Base-by-base conservation (phyloP, 2,888 invertebrate species). In the Smittia sp. region DNA sequence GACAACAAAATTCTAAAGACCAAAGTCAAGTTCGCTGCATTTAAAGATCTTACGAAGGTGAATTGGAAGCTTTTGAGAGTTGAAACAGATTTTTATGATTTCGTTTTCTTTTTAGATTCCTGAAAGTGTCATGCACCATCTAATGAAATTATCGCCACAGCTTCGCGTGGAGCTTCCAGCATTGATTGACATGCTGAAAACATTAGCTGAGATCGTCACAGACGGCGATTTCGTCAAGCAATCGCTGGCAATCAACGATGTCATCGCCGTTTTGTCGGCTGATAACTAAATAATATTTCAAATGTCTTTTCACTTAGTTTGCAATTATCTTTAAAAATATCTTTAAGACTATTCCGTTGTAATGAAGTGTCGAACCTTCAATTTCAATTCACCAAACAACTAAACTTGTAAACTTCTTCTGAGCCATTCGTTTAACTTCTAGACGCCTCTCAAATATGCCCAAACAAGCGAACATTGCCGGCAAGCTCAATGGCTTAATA, bases 181-280 rank as follows among this genome's bases (percentile, higher is more conserved):
- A 75, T 84, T 94, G 63, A 82, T 87, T 72, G 82, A 84, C 75
- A 85, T 89, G 74, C 84, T 94, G 75, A 85, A 85, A 77, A 86
- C 87, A 74, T 83, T 93, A 73, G 88, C 90, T 20, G 85, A 84
- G 75, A 86, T 92, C 70, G 85, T 93, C 79, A 83, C 86, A 68
- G 89, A 94, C 81, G 86, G 88, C 77, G 83, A 86, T 75, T 95
- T 92, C 80, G 85, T 93, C 77, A 86, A 86, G 68, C 92, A 93
- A 82, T 84, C 92, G 79, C 84, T 93, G 76, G 87, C 88, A 77
- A 91, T 94, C 79, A 94, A 95, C 83, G 86, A 90, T 76, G 89
- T 89, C 79, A 93, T 94, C 80, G 89, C 90, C 81, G 86, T 86
- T 78, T 86, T 93, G 83, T 90, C 92, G 76, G 88, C 90, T 77